Conservation (phyloP, 2,113 vertebrate species). For the Orcinus orca region DNA sequence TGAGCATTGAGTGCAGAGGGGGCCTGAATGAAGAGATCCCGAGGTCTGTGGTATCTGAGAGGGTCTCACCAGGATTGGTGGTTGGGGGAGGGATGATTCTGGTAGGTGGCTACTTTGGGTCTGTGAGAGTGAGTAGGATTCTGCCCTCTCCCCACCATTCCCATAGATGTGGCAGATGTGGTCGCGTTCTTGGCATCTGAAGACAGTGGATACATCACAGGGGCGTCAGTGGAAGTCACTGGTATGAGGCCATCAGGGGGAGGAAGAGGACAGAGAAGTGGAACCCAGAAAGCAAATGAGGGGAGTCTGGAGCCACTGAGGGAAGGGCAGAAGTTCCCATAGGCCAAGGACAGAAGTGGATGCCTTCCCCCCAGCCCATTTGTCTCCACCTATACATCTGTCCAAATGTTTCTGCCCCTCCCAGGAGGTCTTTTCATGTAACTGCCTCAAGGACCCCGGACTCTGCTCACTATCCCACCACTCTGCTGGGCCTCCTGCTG, state of each 20-base stretch:
- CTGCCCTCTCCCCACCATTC: neutral
- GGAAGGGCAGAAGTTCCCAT: slow-evolving; percentile 1
- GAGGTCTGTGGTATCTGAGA: neutral
- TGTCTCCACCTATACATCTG: slow-evolving; percentile 38
- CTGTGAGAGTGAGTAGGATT: neutral
- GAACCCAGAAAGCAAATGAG: neutral
- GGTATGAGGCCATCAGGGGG: slow-evolving; percentile 74
- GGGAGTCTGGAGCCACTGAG: neutral
- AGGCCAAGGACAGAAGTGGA: slow-evolving; percentile 22
- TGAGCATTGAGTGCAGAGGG: slow-evolving; percentile 61
- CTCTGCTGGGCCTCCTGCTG: slow-evolving; percentile 54
- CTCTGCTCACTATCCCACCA: slow-evolving; percentile 34
- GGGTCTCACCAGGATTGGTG: neutral
- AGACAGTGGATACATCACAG: slow-evolving; percentile 91
- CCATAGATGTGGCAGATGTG: slow-evolving; percentile 89
- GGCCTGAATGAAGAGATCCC: neutral
- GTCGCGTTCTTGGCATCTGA: slow-evolving; percentile 92
- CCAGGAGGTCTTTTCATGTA: slow-evolving; percentile 78
- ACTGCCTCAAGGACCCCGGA: slow-evolving; percentile 62
- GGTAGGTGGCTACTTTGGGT: neutral
- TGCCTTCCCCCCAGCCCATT: neutral
- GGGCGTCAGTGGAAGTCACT: slow-evolving; percentile 89
- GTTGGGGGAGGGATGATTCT: neutral
- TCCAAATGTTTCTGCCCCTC: slow-evolving; percentile 58
- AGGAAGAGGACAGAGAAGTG: neutral